Conservation (phyloP, 2,797 vertebrate species). For the Amblyraja radiata region DNA sequence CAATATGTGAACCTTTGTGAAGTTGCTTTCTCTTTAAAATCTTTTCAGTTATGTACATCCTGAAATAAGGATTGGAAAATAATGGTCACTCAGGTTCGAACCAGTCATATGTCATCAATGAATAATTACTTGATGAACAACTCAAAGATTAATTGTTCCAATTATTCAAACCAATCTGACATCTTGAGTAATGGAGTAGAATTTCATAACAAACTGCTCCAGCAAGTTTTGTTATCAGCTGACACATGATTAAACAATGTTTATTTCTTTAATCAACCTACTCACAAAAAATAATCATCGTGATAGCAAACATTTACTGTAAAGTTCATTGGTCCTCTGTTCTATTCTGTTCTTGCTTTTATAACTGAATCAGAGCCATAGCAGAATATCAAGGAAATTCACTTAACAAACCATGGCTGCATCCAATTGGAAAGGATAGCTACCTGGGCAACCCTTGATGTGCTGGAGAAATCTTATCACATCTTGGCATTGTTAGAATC, state of each 20-base stretch:
- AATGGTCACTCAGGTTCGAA: background rate
- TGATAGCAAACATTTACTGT: constrained; percentile 1
- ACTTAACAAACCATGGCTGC: constrained; percentile 18
- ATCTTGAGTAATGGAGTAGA: background rate
- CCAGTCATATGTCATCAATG: background rate
- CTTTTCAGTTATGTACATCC: background rate
- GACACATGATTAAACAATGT: background rate
- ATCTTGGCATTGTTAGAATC: background rate
- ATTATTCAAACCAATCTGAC: background rate
- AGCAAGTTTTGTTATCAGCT: background rate
- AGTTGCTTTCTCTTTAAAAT: too few species aligned
- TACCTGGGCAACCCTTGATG: background rate
- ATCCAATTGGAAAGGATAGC: constrained; percentile 7
- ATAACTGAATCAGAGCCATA: background rate
- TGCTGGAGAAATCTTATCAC: background rate
- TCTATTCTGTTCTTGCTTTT: background rate
- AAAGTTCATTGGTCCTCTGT: background rate
- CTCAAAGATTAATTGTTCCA: background rate
- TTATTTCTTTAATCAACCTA: background rate
- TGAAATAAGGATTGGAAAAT: background rate
- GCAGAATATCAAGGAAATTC: background rate
- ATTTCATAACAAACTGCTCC: background rate
- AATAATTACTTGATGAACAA: background rate
- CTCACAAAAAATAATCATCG: background rate
- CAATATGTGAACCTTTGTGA: too few species aligned